Evolutionary conservation across 2,888 invertebrate species (phyloP), one percentile per base, ranked within the genome.

Genomic region (Pammene fasciana): DNA sequence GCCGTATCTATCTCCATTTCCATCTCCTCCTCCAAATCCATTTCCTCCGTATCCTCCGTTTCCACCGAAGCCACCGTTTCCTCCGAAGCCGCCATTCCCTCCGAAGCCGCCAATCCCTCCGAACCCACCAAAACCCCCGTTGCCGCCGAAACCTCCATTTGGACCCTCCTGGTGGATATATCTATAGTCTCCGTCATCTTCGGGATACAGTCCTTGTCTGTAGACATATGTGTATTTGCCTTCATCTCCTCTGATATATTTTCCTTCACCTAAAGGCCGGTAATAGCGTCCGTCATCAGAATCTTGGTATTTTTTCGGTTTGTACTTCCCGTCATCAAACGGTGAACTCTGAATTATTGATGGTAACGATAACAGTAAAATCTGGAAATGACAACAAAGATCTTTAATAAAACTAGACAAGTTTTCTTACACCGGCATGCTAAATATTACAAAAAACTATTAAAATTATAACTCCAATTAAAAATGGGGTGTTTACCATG

Each of bases 211-310:
- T 0, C 84, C 84, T 71, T 86, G 85, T 54, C 82, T 76, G 50
- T 88, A 89, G 46, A 92, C 86, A 60, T 94, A 94, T 0, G 85
- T 86, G 75, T 94, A 94, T 75, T 83, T 88, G 10, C 94, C 94
- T 72, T 93, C 93, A 52, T 93, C 88, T 1, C 93, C 90, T 0
- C 92, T 93, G 18, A 88, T 73, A 73, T 94, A 94, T 79, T 92
- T 93, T 0, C 94, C 94, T 74, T 93, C 92, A 16, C 83, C 81
- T 65, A 79, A 64, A 0, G 90, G 87, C 74, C 89, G 83, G 59
- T 88, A 88, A 74, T 93, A 93, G 76, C 85, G 85, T 5, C 93
- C 93, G 71, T 91, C 90, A 57, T 92, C 89, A 46, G 83, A 82
- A 48, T 82, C 71, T 46, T 79, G 83, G 66, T 86, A 86, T 74